Conservation (phyloP, 2,113 vertebrate genomes). For the Tautogolabrus adspersus region DNA sequence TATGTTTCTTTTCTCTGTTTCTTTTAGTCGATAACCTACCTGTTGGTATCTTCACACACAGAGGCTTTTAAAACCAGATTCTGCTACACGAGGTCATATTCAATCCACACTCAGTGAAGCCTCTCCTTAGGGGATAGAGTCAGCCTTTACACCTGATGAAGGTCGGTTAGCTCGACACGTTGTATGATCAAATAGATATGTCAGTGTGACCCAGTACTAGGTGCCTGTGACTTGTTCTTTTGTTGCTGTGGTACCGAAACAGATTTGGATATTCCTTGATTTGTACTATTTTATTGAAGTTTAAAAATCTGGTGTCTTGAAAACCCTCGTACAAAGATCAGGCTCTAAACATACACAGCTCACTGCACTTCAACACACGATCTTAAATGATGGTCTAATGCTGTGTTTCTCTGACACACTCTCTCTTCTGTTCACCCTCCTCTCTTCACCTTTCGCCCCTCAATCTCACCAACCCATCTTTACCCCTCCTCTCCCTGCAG, state of each 20-base stretch:
- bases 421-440: background rate
- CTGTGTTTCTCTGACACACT: background rate
- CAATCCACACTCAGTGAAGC: background rate
- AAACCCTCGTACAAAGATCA: background rate
- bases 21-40: background rate
- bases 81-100: background rate
- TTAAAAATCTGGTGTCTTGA: too few species aligned
- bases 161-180: too few species aligned
- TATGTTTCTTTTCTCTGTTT: background rate
- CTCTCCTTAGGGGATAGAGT: background rate
- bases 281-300: too few species aligned
- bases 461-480: slow-evolving; percentile 24
- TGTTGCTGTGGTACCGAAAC: too few species aligned
- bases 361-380: background rate
- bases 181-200: too few species aligned
- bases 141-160: too few species aligned
- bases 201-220: too few species aligned
- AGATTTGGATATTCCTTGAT: too few species aligned
- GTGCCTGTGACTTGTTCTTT: too few species aligned
- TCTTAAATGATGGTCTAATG: background rate
- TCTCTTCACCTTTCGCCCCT: background rate
- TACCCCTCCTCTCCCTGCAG: slow-evolving; percentile 75
- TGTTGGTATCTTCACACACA: background rate
- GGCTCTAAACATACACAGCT: slow-evolving; percentile 4
- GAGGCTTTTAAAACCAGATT: background rate